A percentile compares a stretch with the other conserved stretches of the same genome.
Conservation (phyloP, 2,888 invertebrate genomes). For the Pseudococcus viburni region DNA sequence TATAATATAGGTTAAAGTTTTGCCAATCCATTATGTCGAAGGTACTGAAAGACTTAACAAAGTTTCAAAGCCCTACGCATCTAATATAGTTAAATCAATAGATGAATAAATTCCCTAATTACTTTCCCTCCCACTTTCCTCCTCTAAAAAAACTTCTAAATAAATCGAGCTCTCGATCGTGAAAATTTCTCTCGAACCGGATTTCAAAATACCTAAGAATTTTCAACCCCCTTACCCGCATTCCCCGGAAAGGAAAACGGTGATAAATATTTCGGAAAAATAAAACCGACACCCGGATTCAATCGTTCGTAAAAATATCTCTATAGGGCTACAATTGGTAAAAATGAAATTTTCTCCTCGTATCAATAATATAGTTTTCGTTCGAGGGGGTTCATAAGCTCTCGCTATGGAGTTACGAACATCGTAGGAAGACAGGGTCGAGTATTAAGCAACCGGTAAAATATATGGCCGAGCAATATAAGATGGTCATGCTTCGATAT, state of each 20-base stretch:
- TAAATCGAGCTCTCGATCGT: too few relatives aligned
- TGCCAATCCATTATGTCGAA: too few relatives aligned
- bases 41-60: too few relatives aligned
- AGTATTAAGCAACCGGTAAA: slow-evolving; percentile 38
- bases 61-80: too few relatives aligned
- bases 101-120: too few relatives aligned
- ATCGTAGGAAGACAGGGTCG: not conserved
- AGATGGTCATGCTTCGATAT: slow-evolving; percentile 39
- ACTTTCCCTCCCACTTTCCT: too few relatives aligned
- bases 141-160: too few relatives aligned
- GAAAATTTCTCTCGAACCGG: not conserved
- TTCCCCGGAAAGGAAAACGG: not conserved
- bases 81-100: too few relatives aligned
- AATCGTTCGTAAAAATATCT: slow-evolving; percentile 28
- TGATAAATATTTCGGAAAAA: slow-evolving; percentile 23
- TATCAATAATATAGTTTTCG: slow-evolving; percentile 36
- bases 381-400: not conserved
- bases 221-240: not conserved
- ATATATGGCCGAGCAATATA: slow-evolving; percentile 39
- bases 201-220: not conserved
- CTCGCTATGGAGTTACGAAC: not conserved
- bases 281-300: slow-evolving; percentile 17
- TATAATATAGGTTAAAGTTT: too few relatives aligned
- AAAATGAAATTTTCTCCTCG: slow-evolving; percentile 34
- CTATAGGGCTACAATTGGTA: not conserved